Conservation (phyloP, 1,140 invertebrate species). For the Caerostris extrusa region DNA sequence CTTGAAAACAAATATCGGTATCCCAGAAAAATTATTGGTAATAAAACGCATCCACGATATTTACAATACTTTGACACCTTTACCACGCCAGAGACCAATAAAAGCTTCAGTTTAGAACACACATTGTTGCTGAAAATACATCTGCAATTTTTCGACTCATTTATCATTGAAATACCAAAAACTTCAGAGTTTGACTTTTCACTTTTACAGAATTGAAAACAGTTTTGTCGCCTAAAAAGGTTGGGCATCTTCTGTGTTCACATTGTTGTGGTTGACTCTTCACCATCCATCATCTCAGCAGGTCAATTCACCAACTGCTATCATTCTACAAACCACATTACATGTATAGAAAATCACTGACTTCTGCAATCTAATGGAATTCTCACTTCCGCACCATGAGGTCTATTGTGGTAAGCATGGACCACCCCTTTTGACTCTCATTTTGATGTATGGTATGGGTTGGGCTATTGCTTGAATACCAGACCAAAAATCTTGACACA, state of each 20-base stretch:
- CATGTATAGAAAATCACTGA: not conserved
- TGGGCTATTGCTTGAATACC: not conserved
- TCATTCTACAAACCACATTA: conserved; percentile 29
- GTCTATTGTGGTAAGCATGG: not conserved
- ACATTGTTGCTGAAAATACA: no score
- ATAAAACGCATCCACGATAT: no score
- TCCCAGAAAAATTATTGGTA: no score
- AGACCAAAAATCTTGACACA: not conserved
- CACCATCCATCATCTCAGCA: conserved; percentile 14
- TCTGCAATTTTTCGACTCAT: no score
- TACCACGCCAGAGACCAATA: no score
- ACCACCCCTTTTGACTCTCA: conserved; percentile 21
- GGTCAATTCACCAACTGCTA: conserved; percentile 10
- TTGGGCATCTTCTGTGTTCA: not conserved
- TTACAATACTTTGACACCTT: no score
- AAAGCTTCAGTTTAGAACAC: no score
- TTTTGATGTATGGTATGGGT: conserved; percentile 7
- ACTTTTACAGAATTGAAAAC: not conserved
- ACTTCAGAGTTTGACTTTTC: not conserved
- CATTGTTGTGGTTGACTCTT: conserved; percentile 11
- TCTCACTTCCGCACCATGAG: conserved; percentile 45
- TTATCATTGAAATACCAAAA: no score
- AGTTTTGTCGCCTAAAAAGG: not conserved
- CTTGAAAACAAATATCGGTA: no score
- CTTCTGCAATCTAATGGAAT: conserved; percentile 45